Percentiles rank a stretch among this genome's conserved stretches.
Conservation (phyloP, 2,113 vertebrate genomes). For the Shinisaurus crocodilurus region DNA sequence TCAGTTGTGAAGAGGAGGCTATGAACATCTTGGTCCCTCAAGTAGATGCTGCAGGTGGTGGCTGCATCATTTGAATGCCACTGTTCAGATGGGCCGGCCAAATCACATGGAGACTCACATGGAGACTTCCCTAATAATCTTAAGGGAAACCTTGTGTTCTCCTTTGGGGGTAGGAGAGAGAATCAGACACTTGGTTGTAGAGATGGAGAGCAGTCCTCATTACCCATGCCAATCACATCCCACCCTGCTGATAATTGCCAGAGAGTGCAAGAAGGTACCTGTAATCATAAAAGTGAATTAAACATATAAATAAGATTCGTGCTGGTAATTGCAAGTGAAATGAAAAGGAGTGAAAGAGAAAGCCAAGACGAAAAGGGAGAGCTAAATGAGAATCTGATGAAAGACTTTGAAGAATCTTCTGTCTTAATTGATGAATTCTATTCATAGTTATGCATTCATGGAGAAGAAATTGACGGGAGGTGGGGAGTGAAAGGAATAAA, state of each 20-base stretch:
- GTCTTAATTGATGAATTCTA: slow-evolving; percentile 57
- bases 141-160: too few species aligned
- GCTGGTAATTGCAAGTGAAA: slow-evolving; percentile 56
- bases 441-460: slow-evolving; percentile 56
- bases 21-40: not conserved
- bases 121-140: too few species aligned
- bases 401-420: slow-evolving; percentile 47
- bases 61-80: not conserved
- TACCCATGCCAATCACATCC: slow-evolving; percentile 50
- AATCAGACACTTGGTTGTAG: slow-evolving; percentile 13
- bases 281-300: slow-evolving; percentile 49
- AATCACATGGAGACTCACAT: not conserved
- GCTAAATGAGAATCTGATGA: slow-evolving; percentile 55
- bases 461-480: slow-evolving; percentile 38
- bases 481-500: slow-evolving; percentile 62
- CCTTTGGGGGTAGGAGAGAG: too few species aligned
- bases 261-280: slow-evolving; percentile 42
- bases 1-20: not conserved
- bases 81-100: not conserved
- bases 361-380: slow-evolving; percentile 38
- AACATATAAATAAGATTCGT: slow-evolving; percentile 55
- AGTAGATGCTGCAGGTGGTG: not conserved
- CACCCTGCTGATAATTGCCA: slow-evolving; percentile 42
- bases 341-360: slow-evolving; percentile 43
- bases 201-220: not conserved